Evolutionary conservation across 2,888 invertebrate genomes (phyloP).

Genomic region (Ischnura elegans): DNA sequence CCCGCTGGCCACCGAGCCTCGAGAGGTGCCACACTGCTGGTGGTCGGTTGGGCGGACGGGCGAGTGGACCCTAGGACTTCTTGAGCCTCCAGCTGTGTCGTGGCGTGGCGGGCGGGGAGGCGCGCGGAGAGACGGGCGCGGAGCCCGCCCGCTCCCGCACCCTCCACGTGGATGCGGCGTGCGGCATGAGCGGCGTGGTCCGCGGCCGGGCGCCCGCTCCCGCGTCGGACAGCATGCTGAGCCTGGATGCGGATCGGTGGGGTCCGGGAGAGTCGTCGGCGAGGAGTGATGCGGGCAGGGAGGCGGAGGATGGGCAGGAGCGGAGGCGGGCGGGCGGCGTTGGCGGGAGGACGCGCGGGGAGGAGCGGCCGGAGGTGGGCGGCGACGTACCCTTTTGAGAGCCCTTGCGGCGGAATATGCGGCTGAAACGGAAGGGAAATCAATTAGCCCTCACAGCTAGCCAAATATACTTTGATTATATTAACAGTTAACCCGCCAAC

Average conservation of each 20-base stretch:
- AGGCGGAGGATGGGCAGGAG: conserved; percentile 69
- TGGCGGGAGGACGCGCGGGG: conserved; percentile 76
- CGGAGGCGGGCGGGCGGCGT: conserved; percentile 80
- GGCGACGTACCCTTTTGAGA: conserved; percentile 83
- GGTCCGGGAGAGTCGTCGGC: conserved; percentile 80
- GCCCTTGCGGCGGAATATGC: conserved; percentile 59
- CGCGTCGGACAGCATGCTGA: conserved; percentile 70
- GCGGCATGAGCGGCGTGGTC: not conserved
- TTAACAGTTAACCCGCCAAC: no score
- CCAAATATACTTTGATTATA: no score
- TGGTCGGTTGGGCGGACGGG: not conserved
- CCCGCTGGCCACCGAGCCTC: not conserved
- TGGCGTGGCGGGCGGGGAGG: conserved; percentile 88
- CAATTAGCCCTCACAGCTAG: not conserved
- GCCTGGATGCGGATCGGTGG: conserved; percentile 73
- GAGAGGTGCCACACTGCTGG: no score
- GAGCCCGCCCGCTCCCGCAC: conserved; percentile 76
- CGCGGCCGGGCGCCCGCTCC: not conserved
- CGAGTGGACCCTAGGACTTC: conserved; percentile 17
- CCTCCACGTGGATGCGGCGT: not conserved
- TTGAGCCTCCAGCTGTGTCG: conserved; percentile 79
- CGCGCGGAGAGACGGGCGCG: conserved; percentile 86
- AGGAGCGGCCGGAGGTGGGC: conserved; percentile 83
- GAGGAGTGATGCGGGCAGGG: conserved; percentile 81
- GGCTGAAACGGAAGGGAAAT: not conserved